These are phyloP conservation scores for Gymnodraco acuticeps DNA, from an alignment of 2,797 vertebrate species.

Conservation along the genomic window DNA sequence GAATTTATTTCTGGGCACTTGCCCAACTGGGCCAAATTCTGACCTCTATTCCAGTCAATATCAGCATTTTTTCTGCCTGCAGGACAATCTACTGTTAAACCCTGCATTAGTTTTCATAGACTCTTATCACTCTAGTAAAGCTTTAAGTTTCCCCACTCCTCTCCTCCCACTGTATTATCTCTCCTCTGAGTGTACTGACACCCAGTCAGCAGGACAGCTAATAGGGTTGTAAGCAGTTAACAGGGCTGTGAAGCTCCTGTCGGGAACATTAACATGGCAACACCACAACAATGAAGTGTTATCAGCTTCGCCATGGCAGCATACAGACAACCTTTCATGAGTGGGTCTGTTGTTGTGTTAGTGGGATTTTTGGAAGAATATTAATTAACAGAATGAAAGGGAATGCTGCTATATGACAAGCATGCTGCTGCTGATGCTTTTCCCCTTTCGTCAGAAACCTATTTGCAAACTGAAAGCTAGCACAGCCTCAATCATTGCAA, in stretches of 20 bases:
- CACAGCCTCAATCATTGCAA: conserved; percentile 17
- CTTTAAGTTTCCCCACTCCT: conserved; percentile 33
- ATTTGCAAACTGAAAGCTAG: conserved; percentile 14
- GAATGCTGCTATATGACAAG: conserved; percentile 28
- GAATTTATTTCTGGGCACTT: conserved; percentile 35
- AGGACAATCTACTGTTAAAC: conserved; percentile 24
- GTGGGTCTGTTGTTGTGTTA: conserved; percentile 35
- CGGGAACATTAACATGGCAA: conserved; percentile 51
- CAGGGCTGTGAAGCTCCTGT: conserved; percentile 45
- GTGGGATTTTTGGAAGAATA: conserved; percentile 42
- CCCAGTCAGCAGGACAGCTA: conserved; percentile 41
- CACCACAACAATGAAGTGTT: conserved; percentile 37
- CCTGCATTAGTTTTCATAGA: conserved; percentile 15
- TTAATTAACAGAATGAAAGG: conserved; percentile 55
- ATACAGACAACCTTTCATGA: conserved; percentile 44
- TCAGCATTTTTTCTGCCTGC: conserved; percentile 1
- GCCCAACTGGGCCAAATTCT: conserved; percentile 36
- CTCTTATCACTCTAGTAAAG: conserved; percentile 12
- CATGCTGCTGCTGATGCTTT: not conserved
- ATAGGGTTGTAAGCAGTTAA: conserved; percentile 45
- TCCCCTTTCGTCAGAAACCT: conserved; percentile 25
- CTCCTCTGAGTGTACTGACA: conserved; percentile 21
- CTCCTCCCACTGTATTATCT: conserved; percentile 30
- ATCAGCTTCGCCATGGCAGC: conserved; percentile 56
- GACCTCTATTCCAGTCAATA: conserved; percentile 6